phyloP scores from a whole-genome alignment of 1,140 invertebrate genomes.

The Trinorchestia longiramus region DNA sequence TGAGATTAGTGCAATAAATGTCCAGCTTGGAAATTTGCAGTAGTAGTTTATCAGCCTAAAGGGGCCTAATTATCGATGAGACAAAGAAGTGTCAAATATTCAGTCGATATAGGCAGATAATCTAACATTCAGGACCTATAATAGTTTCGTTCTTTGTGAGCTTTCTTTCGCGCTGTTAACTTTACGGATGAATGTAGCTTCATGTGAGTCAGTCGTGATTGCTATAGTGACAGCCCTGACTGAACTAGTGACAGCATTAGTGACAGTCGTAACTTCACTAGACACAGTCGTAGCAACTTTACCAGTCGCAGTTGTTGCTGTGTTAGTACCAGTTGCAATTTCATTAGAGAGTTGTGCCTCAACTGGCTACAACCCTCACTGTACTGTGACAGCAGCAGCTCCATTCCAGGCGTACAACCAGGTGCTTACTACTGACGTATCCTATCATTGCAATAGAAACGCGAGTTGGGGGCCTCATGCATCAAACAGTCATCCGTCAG shows the following conservation, averaged over 20 bases:
- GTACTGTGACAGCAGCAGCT: not conserved
- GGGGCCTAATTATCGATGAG: not conserved
- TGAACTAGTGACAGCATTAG: not conserved
- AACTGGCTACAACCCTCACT: not conserved
- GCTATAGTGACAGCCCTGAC: not conserved
- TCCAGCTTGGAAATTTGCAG: not conserved
- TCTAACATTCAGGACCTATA: not conserved
- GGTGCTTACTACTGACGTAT: not conserved
- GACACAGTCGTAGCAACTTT: not conserved
- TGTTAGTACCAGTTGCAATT: not conserved
- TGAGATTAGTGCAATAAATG: not conserved
- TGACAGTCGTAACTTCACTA: not conserved
- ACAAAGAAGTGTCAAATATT: not conserved
- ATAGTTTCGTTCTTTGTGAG: not conserved
- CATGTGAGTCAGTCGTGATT: not conserved
- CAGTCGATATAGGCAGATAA: not conserved
- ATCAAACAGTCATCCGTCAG: slow-evolving; percentile 44
- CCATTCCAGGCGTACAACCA: not conserved
- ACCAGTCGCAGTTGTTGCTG: not conserved
- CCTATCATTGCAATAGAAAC: not conserved
- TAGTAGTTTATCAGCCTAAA: not conserved
- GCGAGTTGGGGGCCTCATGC: not conserved
- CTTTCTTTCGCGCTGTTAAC: not conserved
- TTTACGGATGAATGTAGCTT: not conserved
- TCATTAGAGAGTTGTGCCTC: not conserved